Evolutionary conservation across 1,140 invertebrate species (phyloP), one percentile per base, ranked within the genome.

Genomic region (Mercenaria mercenaria): DNA sequence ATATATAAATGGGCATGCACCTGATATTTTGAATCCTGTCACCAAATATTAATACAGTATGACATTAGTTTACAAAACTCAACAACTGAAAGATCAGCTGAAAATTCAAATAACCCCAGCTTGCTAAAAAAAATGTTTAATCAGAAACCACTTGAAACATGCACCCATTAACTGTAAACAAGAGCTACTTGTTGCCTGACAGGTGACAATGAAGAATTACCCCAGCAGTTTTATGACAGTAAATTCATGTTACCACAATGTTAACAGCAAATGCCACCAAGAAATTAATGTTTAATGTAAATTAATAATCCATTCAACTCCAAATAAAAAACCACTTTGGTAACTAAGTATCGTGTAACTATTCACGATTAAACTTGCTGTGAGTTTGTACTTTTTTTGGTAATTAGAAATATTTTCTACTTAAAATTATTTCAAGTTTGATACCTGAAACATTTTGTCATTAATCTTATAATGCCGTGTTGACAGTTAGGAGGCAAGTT

Each of bases 131-230:
- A 29, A 64, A 32, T 47, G 34, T 50, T 72, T 74, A 56, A 34
- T 6, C n/a, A 20, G 26, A 20, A 18, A 72, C 26, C 64, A 85
- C 43, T 72, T 74, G 69, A 81, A 77, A 81, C 32, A 50, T 64
- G 61, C 61, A 67, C 80, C 29, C 6, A 41, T 37, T 56, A 83
- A 83, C 59, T 20, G 52, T 67, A 41, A 67, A 50, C 80, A 83
- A 64, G 41, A 83, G 29, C 59, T 41, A 39, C 56, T 72, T 72
- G 67, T 72, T 37, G 0, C 4, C 34, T 64, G 52, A 43, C 80
- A 83, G 80, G 52, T 83, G 56, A 83, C 80, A 83, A 64, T 83
- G 80, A 83, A 67, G 52, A 67, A 83, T 83, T 43, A 41, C 74
- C 26, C 18, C 15, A 8, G 11, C 18, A 8, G 67, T 72, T 72